Percentiles rank a stretch among this genome's conserved stretches.
Evolutionary conservation across 2,113 vertebrate species (phyloP).

Genomic region (Solea senegalensis): DNA sequence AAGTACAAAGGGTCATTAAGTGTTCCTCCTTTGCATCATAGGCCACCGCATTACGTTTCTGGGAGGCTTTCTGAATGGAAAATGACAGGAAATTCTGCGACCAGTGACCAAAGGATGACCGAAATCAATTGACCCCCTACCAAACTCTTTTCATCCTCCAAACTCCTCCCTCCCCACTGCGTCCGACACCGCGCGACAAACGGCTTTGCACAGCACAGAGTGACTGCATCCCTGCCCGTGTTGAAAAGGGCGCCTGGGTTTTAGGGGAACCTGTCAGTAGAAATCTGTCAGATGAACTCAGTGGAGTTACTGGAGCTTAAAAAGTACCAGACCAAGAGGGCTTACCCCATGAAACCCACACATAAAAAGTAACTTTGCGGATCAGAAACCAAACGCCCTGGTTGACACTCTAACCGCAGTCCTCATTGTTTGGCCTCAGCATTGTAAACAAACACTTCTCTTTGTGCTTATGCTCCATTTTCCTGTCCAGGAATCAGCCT

Average conservation of each 20-base stretch:
- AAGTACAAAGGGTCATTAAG: not conserved
- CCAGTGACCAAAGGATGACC: constrained; percentile 33
- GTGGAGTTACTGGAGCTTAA: constrained; percentile 47
- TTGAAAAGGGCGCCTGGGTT: constrained; percentile 49
- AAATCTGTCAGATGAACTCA: constrained; percentile 71
- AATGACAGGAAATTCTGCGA: constrained; percentile 29
- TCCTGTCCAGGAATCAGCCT: constrained; percentile 42
- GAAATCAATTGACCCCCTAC: constrained; percentile 56
- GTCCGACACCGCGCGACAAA: constrained; percentile 48
- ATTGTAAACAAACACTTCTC: constrained; percentile 54
- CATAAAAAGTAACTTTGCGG: constrained; percentile 30
- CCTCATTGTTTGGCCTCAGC: constrained; percentile 45
- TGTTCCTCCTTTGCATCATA: not conserved
- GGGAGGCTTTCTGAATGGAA: not conserved
- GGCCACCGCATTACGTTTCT: not conserved
- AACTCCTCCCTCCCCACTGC: constrained; percentile 16
- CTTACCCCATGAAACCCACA: constrained; percentile 42
- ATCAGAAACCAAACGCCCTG: constrained; percentile 43
- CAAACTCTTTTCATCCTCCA: constrained; percentile 50
- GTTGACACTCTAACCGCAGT: constrained; percentile 49
- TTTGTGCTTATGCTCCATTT: constrained; percentile 54
- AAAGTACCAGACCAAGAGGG: constrained; percentile 46
- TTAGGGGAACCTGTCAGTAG: constrained; percentile 67
- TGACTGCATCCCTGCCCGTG: constrained; percentile 32
- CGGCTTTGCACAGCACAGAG: constrained; percentile 45